Evolutionary conservation across 2,797 vertebrate species (phyloP).

Genomic region (Alauda arvensis): DNA sequence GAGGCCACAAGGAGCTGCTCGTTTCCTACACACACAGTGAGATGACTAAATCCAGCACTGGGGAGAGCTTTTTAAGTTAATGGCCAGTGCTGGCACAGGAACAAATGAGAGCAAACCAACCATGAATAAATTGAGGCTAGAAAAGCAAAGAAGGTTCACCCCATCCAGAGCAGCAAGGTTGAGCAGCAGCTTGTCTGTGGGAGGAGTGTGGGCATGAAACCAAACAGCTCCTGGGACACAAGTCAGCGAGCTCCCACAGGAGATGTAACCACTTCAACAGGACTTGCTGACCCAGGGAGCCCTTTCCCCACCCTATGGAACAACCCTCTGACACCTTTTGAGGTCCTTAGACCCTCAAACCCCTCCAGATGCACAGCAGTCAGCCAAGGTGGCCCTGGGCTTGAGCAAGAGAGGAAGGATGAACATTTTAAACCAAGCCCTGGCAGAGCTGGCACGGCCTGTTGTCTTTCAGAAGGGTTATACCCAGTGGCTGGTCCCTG

Average conservation of each 20-base stretch:
- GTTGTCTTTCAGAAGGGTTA: constrained; percentile 10
- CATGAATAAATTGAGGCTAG: constrained; percentile 8
- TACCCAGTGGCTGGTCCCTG: not conserved
- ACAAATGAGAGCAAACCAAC: constrained; percentile 6
- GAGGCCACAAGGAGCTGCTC: not conserved
- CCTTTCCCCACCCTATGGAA: not conserved
- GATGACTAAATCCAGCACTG: not conserved
- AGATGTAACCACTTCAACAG: not conserved
- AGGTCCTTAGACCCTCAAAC: not conserved
- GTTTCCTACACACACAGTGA: not conserved
- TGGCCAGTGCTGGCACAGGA: not conserved
- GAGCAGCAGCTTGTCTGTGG: constrained; percentile 14
- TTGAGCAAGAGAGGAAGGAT: not conserved
- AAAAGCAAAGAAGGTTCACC: constrained; percentile 2
- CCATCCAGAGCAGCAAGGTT: not conserved
- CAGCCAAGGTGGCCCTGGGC: not conserved
- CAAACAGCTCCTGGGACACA: not conserved
- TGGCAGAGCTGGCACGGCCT: constrained; percentile 29
- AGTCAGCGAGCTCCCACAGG: not conserved
- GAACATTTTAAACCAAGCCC: not conserved
- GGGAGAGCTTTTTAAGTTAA: not conserved
- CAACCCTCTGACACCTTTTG: not conserved
- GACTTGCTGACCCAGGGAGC: not conserved
- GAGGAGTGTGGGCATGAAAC: constrained; percentile 3
- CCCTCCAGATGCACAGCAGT: not conserved